Evolutionary conservation across 1,140 invertebrate species (phyloP).

Genomic region (Camponotus floridanus): DNA sequence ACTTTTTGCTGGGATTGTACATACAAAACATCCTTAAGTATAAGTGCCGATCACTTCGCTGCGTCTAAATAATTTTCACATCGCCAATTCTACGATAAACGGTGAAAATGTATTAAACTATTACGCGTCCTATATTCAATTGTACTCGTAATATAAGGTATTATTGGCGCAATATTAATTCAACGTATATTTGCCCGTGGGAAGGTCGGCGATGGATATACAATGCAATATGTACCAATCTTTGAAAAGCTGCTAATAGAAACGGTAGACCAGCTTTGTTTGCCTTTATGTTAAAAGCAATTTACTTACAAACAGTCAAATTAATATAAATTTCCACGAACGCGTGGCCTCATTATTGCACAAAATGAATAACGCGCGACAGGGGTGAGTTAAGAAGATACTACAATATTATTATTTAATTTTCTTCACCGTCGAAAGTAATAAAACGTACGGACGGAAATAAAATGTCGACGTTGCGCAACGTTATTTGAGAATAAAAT

Average conservation of each 20-base stretch:
- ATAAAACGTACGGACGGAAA: conserved; percentile 42
- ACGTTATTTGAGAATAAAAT: conserved; percentile 50
- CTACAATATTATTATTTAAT: conserved; percentile 34
- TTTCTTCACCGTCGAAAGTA: conserved; percentile 15
- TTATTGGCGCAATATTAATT: conserved; percentile 59
- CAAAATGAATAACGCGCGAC: background rate
- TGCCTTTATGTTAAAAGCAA: conserved; percentile 36
- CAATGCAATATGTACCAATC: conserved; percentile 60
- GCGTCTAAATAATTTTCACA: conserved; percentile 25
- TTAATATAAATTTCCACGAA: conserved; percentile 38
- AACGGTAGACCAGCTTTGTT: conserved; percentile 42
- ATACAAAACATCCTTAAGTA: too few species aligned
- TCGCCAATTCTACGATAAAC: background rate
- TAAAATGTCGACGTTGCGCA: conserved; percentile 21
- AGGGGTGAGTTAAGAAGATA: background rate
- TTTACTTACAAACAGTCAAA: conserved; percentile 39
- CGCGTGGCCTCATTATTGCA: background rate
- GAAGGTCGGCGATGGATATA: conserved; percentile 30
- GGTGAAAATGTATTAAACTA: conserved; percentile 45
- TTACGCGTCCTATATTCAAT: conserved; percentile 39
- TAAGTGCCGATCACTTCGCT: background rate
- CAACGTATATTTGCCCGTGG: conserved; percentile 39
- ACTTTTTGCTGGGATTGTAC: too few species aligned
- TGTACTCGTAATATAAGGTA: conserved; percentile 49
- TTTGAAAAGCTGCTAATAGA: conserved; percentile 55